These are phyloP conservation scores for Bombyx mandarina DNA, from an alignment of 1,140 invertebrate genomes.

Conservation along the genomic window DNA sequence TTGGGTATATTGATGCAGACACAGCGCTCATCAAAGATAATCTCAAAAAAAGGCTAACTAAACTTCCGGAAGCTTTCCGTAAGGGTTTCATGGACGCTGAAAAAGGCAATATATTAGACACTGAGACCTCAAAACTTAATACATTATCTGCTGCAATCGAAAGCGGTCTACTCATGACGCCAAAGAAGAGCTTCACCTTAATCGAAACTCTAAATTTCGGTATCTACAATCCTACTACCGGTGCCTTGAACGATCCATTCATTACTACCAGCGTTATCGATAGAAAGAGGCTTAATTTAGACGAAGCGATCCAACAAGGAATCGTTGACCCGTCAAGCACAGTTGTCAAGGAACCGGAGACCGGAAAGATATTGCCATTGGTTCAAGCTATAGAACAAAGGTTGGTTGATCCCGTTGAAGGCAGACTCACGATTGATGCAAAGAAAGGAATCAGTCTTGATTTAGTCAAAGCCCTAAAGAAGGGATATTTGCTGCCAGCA, in stretches of 20 bases:
- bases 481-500: conserved; percentile 88
- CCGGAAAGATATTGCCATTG: conserved; percentile 81
- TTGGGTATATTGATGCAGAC: conserved; percentile 89
- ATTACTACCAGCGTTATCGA: conserved; percentile 77
- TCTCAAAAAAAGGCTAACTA: conserved; percentile 84
- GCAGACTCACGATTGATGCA: conserved; percentile 78
- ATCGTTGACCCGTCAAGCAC: conserved; percentile 88
- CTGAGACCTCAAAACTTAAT: conserved; percentile 84
- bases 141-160: conserved; percentile 82
- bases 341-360: conserved; percentile 85
- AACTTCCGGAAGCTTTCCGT: conserved; percentile 87
- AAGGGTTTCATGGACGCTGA: conserved; percentile 90
- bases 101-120: conserved; percentile 87
- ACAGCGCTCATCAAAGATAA: conserved; percentile 91
- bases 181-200: conserved; percentile 81
- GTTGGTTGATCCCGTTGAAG: conserved; percentile 81
- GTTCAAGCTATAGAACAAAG: conserved; percentile 83
- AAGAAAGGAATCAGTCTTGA: conserved; percentile 78
- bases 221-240: conserved; percentile 85
- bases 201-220: conserved; percentile 87
- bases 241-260: conserved; percentile 86
- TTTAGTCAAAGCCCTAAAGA: conserved; percentile 89
- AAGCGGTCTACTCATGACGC: conserved; percentile 81
- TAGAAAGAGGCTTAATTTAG: conserved; percentile 79
- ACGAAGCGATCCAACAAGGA: conserved; percentile 81